Base-by-base conservation (phyloP, 1,140 invertebrate genomes). In the Rhynchophorus ferrugineus region DNA sequence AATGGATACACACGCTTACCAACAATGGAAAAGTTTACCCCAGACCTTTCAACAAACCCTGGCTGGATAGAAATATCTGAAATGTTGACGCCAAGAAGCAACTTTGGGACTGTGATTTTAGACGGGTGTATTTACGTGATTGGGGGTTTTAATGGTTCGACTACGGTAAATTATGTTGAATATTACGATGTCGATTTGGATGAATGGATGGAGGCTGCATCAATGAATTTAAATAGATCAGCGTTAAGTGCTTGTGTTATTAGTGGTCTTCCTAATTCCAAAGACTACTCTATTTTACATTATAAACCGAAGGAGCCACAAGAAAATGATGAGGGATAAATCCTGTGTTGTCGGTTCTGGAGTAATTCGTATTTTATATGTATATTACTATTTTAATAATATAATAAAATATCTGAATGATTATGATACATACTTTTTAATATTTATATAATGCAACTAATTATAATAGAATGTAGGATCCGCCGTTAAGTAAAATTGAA, bases 21-120 rank as follows among this genome's bases (percentile, higher is more conserved):
- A 49, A 75, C 74, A 42, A 73, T 70, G 61, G 65, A 69, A 41
- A 67, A 62, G 44, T 69, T 55, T 39, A 42, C 50, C 3, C 63
- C 65, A 0, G 61, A 61, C 7, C 21, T 37, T 7, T 60, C 56
- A 3, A 21, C 43, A 22, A 24, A 9, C 58, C 47, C n/a, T 2
- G 53, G 44, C 18, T 77, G 75, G 76, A 70, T 70, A 37, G 70
- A 74, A 53, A 69, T 85, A 0, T 76, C 85, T 7, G 80, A 83
- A 51, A 89, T 90, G 87, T 79, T 81, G 58, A 80, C 75, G 47
- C 79, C 84, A 0, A 73, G 86, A 44, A 87, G 85, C 64, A 89
- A 89, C 62, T 89, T 89, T 62, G 83, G 84, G 1, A 79, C 79
- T 1, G 79, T 77, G 3, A 72, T 84, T 38, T 63, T 84, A 16